A percentile compares a stretch with the other conserved stretches of the same genome.
Evolutionary conservation across 2,888 invertebrate genomes (phyloP).

Genomic region (Loripinus fragilis): DNA sequence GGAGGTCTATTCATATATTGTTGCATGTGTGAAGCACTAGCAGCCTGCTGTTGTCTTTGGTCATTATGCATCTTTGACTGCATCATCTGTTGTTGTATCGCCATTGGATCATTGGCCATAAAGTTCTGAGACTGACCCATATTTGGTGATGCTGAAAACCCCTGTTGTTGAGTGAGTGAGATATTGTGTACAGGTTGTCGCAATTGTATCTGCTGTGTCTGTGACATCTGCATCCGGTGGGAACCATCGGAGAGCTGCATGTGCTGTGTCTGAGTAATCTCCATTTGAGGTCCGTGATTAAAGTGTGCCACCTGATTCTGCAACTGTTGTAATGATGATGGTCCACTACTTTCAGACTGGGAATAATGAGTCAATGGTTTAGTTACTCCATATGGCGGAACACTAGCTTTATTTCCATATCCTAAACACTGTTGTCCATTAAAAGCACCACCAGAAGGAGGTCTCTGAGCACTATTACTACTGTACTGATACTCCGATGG

Average conservation of each 20-base stretch:
- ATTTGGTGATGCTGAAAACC: constrained; percentile 64
- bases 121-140: constrained; percentile 62
- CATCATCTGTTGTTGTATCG: constrained; percentile 60
- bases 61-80: constrained; percentile 49
- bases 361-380: constrained; percentile 78
- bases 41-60: constrained; percentile 40
- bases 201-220: constrained; percentile 80
- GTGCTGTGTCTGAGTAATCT: constrained; percentile 92
- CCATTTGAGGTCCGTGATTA: constrained; percentile 90
- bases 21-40: constrained; percentile 76
- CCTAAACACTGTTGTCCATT: constrained; percentile 42
- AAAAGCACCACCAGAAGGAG: constrained; percentile 26
- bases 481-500: constrained; percentile 34
- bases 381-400: constrained; percentile 48
- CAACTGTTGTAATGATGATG: constrained; percentile 78
- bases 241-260: constrained; percentile 83
- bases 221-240: constrained; percentile 76
- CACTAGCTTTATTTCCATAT: constrained; percentile 48
- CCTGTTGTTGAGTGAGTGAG: constrained; percentile 78
- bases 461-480: constrained; percentile 20
- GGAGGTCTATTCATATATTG: constrained; percentile 88
- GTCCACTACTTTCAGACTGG: constrained; percentile 56
- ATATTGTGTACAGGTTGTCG: constrained; percentile 85
- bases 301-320: constrained; percentile 87
- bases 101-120: constrained; percentile 70